phyloP scores from a whole-genome alignment of 1,140 invertebrate species.

The Zaprionus inermis region DNA sequence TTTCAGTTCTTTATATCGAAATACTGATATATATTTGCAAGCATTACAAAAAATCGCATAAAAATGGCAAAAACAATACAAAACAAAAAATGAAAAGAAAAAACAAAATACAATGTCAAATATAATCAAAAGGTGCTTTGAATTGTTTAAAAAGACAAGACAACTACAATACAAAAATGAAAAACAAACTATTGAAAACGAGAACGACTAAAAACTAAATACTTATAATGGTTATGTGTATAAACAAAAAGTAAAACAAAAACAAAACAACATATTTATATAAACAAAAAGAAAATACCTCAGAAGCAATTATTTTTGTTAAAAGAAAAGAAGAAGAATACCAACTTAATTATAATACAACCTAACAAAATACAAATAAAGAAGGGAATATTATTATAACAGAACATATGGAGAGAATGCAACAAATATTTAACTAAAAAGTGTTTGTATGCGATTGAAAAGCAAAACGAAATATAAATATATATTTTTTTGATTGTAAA shows the following conservation, averaged over 20 bases:
- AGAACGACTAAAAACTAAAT: conserved; percentile 72
- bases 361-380: conserved; percentile 49
- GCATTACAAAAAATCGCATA: conserved; percentile 27
- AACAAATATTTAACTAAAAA: conserved; percentile 57
- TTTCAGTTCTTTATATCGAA: conserved; percentile 50
- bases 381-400: conserved; percentile 42
- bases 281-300: conserved; percentile 82
- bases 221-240: conserved; percentile 74
- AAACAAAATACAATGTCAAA: conserved; percentile 72
- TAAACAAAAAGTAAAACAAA: conserved; percentile 71
- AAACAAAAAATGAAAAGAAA: conserved; percentile 41
- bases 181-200: conserved; percentile 63
- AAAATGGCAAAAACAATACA: conserved; percentile 43
- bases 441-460: conserved; percentile 30
- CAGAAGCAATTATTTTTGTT: conserved; percentile 84
- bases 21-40: conserved; percentile 46
- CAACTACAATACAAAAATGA: conserved; percentile 64
- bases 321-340: conserved; percentile 60
- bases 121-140: conserved; percentile 83
- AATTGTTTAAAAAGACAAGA: conserved; percentile 82
- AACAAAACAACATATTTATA: conserved; percentile 73
- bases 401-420: conserved; percentile 37
- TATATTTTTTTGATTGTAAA: conserved; percentile 61
- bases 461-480: conserved; percentile 27
- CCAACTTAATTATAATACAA: conserved; percentile 52